phyloP scores from a whole-genome alignment of 2,113 vertebrate genomes.

The Phasianus colchicus region DNA sequence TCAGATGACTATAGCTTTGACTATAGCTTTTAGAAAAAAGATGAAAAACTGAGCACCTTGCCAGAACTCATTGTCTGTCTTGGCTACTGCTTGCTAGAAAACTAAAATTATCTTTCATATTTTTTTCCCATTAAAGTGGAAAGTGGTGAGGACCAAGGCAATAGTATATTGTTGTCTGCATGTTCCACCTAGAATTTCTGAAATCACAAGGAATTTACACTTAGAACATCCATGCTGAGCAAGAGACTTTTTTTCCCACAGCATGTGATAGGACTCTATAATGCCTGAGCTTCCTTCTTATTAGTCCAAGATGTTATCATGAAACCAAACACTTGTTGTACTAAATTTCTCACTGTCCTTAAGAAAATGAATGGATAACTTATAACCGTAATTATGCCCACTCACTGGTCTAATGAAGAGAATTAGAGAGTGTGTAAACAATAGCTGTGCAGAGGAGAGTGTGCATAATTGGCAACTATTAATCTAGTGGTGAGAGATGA shows the following conservation, averaged over 20 bases:
- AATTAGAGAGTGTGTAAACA: constrained; percentile 77
- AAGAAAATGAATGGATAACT: constrained; percentile 71
- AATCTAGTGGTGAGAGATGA: constrained; percentile 72
- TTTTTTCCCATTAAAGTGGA: not conserved
- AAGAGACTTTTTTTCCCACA: not conserved
- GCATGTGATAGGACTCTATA: not conserved
- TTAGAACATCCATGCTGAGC: not conserved
- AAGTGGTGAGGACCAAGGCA: not conserved
- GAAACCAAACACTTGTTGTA: not conserved
- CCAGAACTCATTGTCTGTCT: not conserved
- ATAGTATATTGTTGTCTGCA: not conserved
- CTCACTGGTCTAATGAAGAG: constrained; percentile 76
- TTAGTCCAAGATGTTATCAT: not conserved
- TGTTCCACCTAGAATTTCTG: not conserved
- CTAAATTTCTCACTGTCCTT: constrained; percentile 70
- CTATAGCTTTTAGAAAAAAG: not conserved
- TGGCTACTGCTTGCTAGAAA: not conserved
- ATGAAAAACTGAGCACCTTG: not conserved
- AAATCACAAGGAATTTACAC: not conserved
- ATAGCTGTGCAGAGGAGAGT: constrained; percentile 52
- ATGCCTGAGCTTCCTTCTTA: not conserved
- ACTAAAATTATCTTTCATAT: not conserved
- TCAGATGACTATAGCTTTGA: not conserved
- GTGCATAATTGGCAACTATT: constrained; percentile 76
- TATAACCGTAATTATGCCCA: constrained; percentile 72